These are phyloP conservation scores for Choristoneura rosaceana DNA, from an alignment of 2,888 invertebrate species.

Conservation along the genomic window DNA sequence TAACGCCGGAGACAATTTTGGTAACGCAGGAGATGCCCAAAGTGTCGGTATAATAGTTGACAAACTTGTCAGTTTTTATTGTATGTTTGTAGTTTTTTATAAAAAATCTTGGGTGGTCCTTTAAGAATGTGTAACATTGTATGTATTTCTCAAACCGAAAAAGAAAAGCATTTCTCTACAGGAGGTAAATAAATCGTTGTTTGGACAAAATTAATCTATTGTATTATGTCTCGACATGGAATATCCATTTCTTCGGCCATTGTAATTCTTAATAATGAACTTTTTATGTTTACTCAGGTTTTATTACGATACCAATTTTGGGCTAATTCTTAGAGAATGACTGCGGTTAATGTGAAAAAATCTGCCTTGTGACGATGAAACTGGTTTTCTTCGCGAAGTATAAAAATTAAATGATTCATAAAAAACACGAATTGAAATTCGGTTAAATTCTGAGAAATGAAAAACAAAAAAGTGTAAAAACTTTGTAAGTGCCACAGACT, in stretches of 20 bases:
- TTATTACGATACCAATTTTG: conserved; percentile 63
- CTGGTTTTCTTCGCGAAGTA: background rate
- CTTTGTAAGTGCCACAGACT: no score
- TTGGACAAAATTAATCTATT: conserved; percentile 36
- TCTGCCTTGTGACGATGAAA: background rate
- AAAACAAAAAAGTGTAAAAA: no score
- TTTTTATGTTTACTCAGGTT: conserved; percentile 70
- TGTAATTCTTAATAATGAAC: conserved; percentile 68
- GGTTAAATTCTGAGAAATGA: no score
- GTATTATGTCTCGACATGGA: conserved; percentile 60
- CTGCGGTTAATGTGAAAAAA: background rate
- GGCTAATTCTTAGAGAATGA: background rate
- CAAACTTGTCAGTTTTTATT: no score
- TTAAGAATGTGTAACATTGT: background rate
- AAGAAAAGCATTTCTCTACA: conserved; percentile 11
- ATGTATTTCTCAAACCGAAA: background rate
- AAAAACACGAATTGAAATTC: background rate
- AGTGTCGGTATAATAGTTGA: no score
- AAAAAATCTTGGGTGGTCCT: background rate
- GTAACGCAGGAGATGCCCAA: no score
- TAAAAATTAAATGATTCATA: background rate
- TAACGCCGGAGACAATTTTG: no score
- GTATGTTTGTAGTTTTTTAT: background rate
- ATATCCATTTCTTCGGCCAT: conserved; percentile 59
- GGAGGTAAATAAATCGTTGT: conserved; percentile 34